Evolutionary conservation across 1,140 invertebrate genomes (phyloP).

Genomic region (Hypothenemus hampei): DNA sequence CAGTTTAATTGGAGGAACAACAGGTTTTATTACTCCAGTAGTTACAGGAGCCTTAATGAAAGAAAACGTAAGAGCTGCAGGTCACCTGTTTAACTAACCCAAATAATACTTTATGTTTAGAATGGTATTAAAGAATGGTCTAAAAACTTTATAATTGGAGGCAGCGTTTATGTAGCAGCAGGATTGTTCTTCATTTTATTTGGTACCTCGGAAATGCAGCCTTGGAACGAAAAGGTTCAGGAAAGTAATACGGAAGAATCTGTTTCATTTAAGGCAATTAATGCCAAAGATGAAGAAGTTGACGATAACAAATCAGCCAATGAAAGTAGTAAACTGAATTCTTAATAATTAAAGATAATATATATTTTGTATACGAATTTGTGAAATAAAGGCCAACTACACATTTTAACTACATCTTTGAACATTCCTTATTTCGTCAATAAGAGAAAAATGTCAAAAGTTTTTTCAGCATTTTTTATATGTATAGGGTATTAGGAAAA

Average conservation of each 20-base stretch:
- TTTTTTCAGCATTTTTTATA: background rate
- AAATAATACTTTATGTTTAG: conserved; percentile 40
- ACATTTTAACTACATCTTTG: background rate
- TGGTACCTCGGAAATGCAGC: conserved; percentile 47
- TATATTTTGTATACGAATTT: background rate
- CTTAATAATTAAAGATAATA: background rate
- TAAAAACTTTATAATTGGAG: conserved; percentile 55
- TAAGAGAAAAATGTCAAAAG: background rate
- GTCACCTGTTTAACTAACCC: too few relatives aligned
- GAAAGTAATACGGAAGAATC: conserved; percentile 7
- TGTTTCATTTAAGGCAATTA: conserved; percentile 9
- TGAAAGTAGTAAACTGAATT: conserved; percentile 18
- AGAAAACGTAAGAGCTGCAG: conserved; percentile 53
- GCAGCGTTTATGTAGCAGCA: conserved; percentile 49
- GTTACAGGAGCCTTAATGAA: conserved; percentile 64
- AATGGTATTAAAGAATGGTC: conserved; percentile 56
- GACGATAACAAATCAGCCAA: background rate
- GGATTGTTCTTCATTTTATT: conserved; percentile 52
- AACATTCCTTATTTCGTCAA: background rate
- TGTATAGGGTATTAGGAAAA: background rate
- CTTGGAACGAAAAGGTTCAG: conserved; percentile 42
- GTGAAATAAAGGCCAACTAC: too few relatives aligned
- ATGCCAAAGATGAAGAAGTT: conserved; percentile 12
- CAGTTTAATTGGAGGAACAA: conserved; percentile 66
- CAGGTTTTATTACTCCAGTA: conserved; percentile 67